Conservation (phyloP, 2,113 vertebrate genomes). For the Phasianus colchicus region DNA sequence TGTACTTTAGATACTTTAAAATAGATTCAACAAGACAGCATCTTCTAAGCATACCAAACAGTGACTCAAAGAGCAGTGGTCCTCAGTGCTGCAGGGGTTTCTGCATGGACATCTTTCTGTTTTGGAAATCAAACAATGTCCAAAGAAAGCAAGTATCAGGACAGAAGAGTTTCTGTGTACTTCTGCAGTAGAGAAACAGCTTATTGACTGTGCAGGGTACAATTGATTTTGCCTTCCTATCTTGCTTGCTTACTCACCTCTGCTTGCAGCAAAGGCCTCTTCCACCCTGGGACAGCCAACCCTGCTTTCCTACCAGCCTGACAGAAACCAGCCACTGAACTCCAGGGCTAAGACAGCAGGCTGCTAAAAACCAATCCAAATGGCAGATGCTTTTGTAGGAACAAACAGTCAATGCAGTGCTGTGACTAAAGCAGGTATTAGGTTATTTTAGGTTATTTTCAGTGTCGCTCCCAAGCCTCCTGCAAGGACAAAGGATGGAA, state of each 20-base stretch:
- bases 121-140: not conserved
- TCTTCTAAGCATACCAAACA: not conserved
- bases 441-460: not conserved
- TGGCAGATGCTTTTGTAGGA: not conserved
- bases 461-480: not conserved
- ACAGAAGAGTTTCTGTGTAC: not conserved
- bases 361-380: not conserved
- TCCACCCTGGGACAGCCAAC: not conserved
- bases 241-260: not conserved
- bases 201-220: not conserved
- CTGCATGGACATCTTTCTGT: not conserved
- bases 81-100: not conserved
- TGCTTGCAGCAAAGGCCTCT: not conserved
- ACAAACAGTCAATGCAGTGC: not conserved
- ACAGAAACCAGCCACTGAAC: not conserved
- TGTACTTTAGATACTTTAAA: not conserved
- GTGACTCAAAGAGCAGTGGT: not conserved
- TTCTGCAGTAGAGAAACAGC: not conserved
- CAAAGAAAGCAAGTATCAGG: not conserved
- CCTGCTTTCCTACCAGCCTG: not conserved
- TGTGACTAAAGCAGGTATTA: not conserved
- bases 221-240: not conserved
- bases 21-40: not conserved
- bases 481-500: not conserved
- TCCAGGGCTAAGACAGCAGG: not conserved